A percentile compares a stretch with the other conserved stretches of the same genome.
phyloP scores from a whole-genome alignment of 2,888 invertebrate genomes.

The Ennomos erosarius region DNA sequence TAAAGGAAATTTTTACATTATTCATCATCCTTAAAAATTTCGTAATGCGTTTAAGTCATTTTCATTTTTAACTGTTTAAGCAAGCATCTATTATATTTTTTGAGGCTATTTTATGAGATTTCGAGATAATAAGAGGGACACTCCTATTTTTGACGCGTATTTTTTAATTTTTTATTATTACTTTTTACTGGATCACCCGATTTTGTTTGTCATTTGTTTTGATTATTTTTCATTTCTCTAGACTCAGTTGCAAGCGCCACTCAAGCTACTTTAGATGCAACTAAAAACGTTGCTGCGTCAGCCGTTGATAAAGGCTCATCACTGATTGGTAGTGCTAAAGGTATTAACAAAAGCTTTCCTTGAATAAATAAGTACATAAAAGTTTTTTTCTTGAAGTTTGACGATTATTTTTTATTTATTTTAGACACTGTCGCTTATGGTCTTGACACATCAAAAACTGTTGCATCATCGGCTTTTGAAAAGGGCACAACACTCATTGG shows the following conservation, averaged over 20 bases:
- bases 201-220: constrained; percentile 5
- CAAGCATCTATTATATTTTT: too few relatives aligned
- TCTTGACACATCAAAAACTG: constrained; percentile 55
- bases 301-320: constrained; percentile 56
- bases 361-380: not conserved
- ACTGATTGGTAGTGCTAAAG: constrained; percentile 51
- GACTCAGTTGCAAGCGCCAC: constrained; percentile 50
- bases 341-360: constrained; percentile 36
- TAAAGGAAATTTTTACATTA: constrained; percentile 23
- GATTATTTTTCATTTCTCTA: constrained; percentile 23
- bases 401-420: constrained; percentile 15
- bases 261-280: constrained; percentile 55
- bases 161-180: not conserved
- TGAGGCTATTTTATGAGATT: not conserved
- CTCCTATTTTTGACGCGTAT: too few relatives aligned
- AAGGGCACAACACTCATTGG: constrained; percentile 50
- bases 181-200: constrained; percentile 3
- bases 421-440: constrained; percentile 50
- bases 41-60: not conserved
- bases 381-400: constrained; percentile 1
- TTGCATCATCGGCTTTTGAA: constrained; percentile 49
- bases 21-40: not conserved
- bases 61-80: not conserved
- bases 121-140: too few relatives aligned
- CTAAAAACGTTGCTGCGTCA: constrained; percentile 58